phyloP scores from a whole-genome alignment of 2,888 invertebrate genomes.

The Lycia hirtaria region DNA sequence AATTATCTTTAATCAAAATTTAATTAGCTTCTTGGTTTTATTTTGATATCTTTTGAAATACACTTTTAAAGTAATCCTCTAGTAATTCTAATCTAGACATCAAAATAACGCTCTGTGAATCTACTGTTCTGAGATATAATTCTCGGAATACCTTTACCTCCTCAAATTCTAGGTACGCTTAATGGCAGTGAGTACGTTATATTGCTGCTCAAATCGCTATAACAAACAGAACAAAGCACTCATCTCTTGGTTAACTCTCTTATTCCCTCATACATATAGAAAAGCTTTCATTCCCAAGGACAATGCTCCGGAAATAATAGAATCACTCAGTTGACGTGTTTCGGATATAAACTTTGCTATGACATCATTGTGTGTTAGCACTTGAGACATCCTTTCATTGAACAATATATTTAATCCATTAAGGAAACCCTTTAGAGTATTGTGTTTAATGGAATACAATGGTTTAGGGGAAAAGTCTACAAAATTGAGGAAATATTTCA shows the following conservation, averaged over 20 bases:
- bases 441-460: slow-evolving; percentile 19
- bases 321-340: slow-evolving; percentile 47
- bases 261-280: slow-evolving; percentile 30
- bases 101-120: neutral
- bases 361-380: slow-evolving; percentile 28
- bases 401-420: slow-evolving; percentile 36
- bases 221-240: slow-evolving; percentile 18
- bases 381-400: slow-evolving; percentile 33
- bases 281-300: slow-evolving; percentile 41
- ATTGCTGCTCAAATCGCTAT: slow-evolving; percentile 10
- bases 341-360: slow-evolving; percentile 40
- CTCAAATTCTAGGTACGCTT: neutral
- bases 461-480: slow-evolving; percentile 3
- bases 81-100: neutral
- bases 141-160: neutral
- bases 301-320: slow-evolving; percentile 49
- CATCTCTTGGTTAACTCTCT: slow-evolving; percentile 23
- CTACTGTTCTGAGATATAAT: neutral
- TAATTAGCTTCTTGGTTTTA: too few species aligned
- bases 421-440: slow-evolving; percentile 23
- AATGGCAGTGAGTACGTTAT: neutral
- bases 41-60: too few species aligned
- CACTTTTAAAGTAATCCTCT: neutral
- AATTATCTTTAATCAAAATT: too few species aligned
- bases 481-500: slow-evolving; percentile 14